These are phyloP conservation scores for Danio albolineatus DNA, from an alignment of 2,797 vertebrate species.

Conservation along the genomic window DNA sequence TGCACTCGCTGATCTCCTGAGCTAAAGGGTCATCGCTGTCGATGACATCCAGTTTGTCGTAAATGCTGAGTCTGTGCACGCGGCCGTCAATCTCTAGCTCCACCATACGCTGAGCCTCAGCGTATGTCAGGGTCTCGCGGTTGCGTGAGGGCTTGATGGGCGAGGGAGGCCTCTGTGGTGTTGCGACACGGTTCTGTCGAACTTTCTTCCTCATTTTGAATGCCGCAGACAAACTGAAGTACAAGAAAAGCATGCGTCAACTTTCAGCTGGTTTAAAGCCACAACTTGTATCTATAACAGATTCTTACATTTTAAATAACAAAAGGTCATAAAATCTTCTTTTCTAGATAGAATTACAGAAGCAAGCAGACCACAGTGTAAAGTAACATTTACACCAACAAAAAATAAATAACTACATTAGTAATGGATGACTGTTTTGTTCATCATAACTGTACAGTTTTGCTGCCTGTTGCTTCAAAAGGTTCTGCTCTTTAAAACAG, in stretches of 20 bases:
- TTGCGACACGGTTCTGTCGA: slow-evolving; percentile 85
- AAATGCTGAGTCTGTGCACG: slow-evolving; percentile 94
- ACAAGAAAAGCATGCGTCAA: background rate
- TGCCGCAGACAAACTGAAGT: slow-evolving; percentile 60
- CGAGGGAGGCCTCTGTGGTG: slow-evolving; percentile 86
- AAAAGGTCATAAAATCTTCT: background rate
- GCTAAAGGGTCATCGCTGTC: slow-evolving; percentile 92
- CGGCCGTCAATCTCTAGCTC: slow-evolving; percentile 98
- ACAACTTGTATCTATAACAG: background rate
- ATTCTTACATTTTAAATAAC: background rate
- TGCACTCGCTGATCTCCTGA: slow-evolving; percentile 96
- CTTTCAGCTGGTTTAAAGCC: background rate
- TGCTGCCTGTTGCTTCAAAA: background rate
- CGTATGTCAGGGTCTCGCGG: slow-evolving; percentile 95
- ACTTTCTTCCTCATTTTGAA: slow-evolving; percentile 94
- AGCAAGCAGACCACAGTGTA: background rate
- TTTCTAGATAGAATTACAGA: background rate
- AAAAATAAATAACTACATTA: background rate
- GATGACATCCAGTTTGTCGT: slow-evolving; percentile 93
- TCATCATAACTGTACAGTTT: background rate
- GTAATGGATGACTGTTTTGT: background rate
- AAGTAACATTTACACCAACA: background rate
- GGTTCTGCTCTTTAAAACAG: background rate
- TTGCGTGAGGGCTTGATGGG: slow-evolving; percentile 95
- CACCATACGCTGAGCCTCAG: slow-evolving; percentile 97